phyloP scores from a whole-genome alignment of 1,140 invertebrate species.

The Drosophila lacertosa region DNA sequence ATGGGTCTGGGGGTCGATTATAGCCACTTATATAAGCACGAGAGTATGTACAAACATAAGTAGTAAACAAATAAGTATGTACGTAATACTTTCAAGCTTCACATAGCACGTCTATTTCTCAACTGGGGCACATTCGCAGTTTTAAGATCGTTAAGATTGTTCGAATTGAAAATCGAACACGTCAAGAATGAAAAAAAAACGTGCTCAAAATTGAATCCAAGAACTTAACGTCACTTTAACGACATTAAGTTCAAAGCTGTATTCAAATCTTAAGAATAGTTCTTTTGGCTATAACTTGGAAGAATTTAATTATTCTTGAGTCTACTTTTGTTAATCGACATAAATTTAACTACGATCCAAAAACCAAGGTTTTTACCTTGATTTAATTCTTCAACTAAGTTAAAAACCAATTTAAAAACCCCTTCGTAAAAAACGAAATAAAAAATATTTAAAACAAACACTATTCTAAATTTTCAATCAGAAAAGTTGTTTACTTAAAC shows the following conservation, averaged over 20 bases:
- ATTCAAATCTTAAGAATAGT: too few species aligned
- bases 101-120: slow-evolving; percentile 46
- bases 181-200: slow-evolving; percentile 31
- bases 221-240: not conserved
- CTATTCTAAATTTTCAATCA: not conserved
- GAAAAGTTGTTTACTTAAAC: not conserved
- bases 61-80: not conserved
- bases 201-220: slow-evolving; percentile 32
- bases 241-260: too few species aligned
- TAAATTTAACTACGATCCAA: too few species aligned
- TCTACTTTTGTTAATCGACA: too few species aligned
- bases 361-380: too few species aligned
- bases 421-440: too few species aligned
- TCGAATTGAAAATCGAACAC: slow-evolving; percentile 22
- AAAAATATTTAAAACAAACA: too few species aligned
- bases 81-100: slow-evolving; percentile 6
- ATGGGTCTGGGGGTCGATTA: slow-evolving; percentile 13
- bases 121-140: slow-evolving; percentile 41
- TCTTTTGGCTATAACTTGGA: too few species aligned
- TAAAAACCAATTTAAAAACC: too few species aligned
- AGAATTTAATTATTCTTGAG: too few species aligned
- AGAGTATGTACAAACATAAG: not conserved
- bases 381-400: too few species aligned
- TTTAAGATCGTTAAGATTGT: slow-evolving; percentile 42
- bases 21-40: not conserved